A percentile compares a stretch with the other conserved stretches of the same genome.
phyloP scores from a whole-genome alignment of 2,888 invertebrate genomes.

The Aradus depressus region DNA sequence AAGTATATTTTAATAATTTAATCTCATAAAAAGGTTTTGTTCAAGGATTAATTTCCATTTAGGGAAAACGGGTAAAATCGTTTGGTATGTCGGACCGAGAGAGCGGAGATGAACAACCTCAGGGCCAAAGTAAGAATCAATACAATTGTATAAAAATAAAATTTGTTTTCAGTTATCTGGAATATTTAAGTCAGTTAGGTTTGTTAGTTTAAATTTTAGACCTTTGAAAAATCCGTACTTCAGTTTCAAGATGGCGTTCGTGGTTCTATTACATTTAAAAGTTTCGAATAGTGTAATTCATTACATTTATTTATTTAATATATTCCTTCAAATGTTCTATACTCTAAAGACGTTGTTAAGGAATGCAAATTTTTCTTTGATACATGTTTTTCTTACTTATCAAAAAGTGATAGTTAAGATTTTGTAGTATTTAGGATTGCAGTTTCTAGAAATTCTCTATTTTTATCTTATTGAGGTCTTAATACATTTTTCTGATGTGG shows the following conservation, averaged over 20 bases:
- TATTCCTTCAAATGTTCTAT: too few relatives aligned
- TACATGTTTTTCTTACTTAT: too few relatives aligned
- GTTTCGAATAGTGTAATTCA: too few relatives aligned
- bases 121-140: constrained; percentile 35
- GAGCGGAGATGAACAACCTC: constrained; percentile 37
- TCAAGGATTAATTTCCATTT: constrained; percentile 27
- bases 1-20: background rate
- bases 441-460: too few relatives aligned
- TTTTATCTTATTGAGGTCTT: too few relatives aligned
- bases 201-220: constrained; percentile 6
- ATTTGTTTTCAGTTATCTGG: constrained; percentile 3
- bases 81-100: constrained; percentile 36
- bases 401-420: too few relatives aligned
- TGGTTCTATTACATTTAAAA: constrained; percentile 22
- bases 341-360: too few relatives aligned
- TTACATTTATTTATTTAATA: too few relatives aligned
- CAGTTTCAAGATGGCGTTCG: constrained; percentile 27
- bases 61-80: constrained; percentile 31
- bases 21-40: constrained; percentile 11
- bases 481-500: too few relatives aligned
- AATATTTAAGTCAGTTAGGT: background rate
- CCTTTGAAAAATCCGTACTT: constrained; percentile 23
- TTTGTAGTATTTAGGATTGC: too few relatives aligned
- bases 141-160: background rate
- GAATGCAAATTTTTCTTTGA: too few relatives aligned